Conservation (phyloP, 1,140 invertebrate genomes). For the Rhyacophila brunnea region DNA sequence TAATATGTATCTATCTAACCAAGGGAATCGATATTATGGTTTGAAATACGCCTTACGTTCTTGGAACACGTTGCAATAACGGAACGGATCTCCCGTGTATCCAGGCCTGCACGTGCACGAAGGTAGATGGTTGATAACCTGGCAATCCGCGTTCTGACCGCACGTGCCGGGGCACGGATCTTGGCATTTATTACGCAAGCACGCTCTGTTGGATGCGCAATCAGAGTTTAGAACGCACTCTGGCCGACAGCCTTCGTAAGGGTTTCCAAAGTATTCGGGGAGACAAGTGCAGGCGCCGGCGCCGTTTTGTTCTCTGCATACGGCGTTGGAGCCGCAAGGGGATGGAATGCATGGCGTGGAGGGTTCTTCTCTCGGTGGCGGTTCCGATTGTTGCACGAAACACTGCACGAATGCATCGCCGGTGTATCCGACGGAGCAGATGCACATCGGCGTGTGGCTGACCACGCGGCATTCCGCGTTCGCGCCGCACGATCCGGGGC, state of each 20-base stretch:
- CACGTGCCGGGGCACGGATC: conserved; percentile 69
- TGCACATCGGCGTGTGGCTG: conserved; percentile 73
- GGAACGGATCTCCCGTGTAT: conserved; percentile 63
- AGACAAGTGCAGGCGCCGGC: conserved; percentile 70
- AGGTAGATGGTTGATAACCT: conserved; percentile 63
- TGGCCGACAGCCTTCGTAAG: conserved; percentile 73
- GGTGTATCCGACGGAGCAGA: conserved; percentile 67
- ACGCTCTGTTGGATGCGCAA: conserved; percentile 62
- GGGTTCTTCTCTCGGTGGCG: conserved; percentile 43
- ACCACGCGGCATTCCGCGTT: conserved; percentile 72
- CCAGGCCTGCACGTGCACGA: conserved; percentile 60
- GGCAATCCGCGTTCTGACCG: conserved; percentile 65
- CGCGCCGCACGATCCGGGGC: conserved; percentile 70
- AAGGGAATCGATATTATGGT: too few relatives aligned
- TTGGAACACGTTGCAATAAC: conserved; percentile 46
- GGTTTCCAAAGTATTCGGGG: conserved; percentile 74
- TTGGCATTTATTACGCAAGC: conserved; percentile 63
- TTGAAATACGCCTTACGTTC: conserved; percentile 59
- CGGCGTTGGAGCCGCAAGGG: conserved; percentile 77
- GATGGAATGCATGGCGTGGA: conserved; percentile 67
- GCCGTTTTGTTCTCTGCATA: conserved; percentile 65
- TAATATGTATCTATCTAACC: too few relatives aligned
- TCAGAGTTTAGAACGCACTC: conserved; percentile 67
- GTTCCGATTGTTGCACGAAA: conserved; percentile 46
- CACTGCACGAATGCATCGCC: conserved; percentile 78